phyloP scores from a whole-genome alignment of 2,888 invertebrate species.

The Eupithecia pulchellata region DNA sequence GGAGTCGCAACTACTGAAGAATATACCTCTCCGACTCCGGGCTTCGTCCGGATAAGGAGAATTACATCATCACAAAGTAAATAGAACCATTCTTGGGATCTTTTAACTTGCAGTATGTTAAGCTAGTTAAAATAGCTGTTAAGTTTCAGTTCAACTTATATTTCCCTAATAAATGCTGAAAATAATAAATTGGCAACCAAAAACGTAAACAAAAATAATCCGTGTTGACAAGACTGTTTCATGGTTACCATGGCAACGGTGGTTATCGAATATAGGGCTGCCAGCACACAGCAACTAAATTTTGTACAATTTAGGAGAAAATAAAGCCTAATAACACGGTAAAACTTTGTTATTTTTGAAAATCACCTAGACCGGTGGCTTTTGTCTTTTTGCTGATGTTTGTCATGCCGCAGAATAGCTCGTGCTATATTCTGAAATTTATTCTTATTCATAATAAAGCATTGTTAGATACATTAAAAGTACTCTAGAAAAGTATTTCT shows the following conservation, averaged over 20 bases:
- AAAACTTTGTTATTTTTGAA: no score
- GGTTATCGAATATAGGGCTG: neutral
- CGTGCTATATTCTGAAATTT: no score
- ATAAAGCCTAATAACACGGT: neutral
- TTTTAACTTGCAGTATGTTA: neutral
- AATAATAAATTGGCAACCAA: neutral
- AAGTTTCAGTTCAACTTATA: neutral
- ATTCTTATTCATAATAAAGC: no score
- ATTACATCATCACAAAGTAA: neutral
- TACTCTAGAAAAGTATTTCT: no score
- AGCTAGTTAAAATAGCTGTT: neutral
- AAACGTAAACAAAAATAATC: conserved; percentile 8
- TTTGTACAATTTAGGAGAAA: neutral
- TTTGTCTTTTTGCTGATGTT: no score
- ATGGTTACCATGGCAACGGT: conserved; percentile 1
- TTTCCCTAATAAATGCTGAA: no score
- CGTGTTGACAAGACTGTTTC: neutral
- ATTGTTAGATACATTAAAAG: no score
- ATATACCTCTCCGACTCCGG: neutral
- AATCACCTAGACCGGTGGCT: neutral
- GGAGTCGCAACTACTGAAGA: neutral
- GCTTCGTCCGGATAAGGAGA: neutral
- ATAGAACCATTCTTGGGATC: neutral
- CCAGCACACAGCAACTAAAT: neutral
- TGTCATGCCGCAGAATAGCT: no score